Evolutionary conservation across 2,113 vertebrate species (phyloP).

Genomic region (Myotis lucifugus): DNA sequence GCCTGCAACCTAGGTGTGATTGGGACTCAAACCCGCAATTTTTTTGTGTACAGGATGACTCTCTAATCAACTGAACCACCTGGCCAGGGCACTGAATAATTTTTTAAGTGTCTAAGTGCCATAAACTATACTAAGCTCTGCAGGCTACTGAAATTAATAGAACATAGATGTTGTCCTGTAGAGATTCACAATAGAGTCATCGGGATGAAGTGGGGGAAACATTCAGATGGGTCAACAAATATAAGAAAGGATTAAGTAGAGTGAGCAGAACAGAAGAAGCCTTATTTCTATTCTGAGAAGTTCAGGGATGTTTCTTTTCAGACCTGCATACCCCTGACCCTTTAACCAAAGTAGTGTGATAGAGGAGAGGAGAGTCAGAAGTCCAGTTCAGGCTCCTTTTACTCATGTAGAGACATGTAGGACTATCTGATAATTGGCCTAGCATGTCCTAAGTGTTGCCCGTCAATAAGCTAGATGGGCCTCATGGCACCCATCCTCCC

Average conservation of each 20-base stretch:
- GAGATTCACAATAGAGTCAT: neutral
- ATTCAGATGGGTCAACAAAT: neutral
- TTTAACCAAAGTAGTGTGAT: neutral
- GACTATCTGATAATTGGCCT: neutral
- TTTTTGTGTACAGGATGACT: neutral
- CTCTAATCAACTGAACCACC: too few species aligned
- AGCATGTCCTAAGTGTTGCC: neutral
- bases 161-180: neutral
- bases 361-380: neutral
- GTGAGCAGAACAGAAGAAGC: neutral
- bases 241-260: neutral
- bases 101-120: neutral
- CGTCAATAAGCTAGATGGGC: neutral
- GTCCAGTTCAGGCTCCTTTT: neutral
- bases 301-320: neutral
- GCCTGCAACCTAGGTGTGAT: neutral
- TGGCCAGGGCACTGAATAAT: neutral
- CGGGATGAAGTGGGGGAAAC: neutral
- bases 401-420: neutral
- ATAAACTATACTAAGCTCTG: slow-evolving; percentile 1
- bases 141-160: neutral
- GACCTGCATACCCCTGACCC: neutral
- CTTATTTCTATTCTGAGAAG: neutral
- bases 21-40: neutral
- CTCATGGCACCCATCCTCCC: neutral